phyloP scores from a whole-genome alignment of 2,113 vertebrate species.

The Naja naja region DNA sequence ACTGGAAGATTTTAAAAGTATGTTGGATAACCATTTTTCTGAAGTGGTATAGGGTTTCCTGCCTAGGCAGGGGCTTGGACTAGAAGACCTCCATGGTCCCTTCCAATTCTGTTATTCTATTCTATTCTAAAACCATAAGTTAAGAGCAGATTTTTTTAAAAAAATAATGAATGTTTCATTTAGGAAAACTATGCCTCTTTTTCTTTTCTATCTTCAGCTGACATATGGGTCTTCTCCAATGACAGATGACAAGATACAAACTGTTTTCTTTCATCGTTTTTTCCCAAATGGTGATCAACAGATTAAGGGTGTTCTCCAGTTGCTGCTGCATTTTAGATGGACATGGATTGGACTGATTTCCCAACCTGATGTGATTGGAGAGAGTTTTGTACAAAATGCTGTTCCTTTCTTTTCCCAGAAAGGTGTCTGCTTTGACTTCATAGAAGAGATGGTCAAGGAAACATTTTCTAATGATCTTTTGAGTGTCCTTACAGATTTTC shows the following conservation, averaged over 20 bases:
- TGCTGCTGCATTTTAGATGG: too few relatives aligned
- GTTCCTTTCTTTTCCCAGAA: background rate
- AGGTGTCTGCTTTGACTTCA: background rate
- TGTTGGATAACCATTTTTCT: too few relatives aligned
- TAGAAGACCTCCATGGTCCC: too few relatives aligned
- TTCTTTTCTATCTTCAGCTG: background rate
- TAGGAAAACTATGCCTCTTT: background rate
- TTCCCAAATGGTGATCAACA: background rate
- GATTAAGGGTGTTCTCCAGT: background rate
- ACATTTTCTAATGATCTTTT: background rate
- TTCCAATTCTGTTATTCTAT: too few relatives aligned
- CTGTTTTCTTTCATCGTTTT: background rate
- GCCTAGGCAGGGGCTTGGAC: too few relatives aligned
- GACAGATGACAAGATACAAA: background rate
- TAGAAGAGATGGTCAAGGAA: background rate
- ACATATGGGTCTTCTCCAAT: background rate
- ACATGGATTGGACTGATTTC: background rate
- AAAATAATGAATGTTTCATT: background rate
- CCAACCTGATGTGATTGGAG: background rate
- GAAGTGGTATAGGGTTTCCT: too few relatives aligned
- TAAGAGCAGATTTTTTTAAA: too few relatives aligned
- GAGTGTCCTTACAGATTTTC: rapidly evolving
- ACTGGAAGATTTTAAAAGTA: too few relatives aligned
- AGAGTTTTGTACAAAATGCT: background rate
- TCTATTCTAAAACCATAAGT: too few relatives aligned